Evolutionary conservation across 2,888 invertebrate species (phyloP), one percentile per base, ranked within the genome.

Genomic region (Digitonthophagus gazella): DNA sequence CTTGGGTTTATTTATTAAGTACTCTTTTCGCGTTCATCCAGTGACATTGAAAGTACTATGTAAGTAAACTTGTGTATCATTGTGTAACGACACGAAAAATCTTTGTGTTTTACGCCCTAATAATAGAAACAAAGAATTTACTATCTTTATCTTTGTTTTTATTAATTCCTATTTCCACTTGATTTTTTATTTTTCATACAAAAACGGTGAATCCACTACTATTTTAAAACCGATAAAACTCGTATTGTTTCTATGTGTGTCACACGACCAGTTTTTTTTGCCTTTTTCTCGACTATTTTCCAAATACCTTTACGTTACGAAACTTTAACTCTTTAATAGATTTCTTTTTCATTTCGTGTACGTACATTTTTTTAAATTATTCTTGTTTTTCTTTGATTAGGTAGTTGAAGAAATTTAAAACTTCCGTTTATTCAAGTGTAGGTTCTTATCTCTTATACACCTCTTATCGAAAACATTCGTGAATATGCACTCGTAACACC

Each of bases 31-130:
- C 68, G 68, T 72, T 71, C 64, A 72, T 66, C n/a, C 70, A 72
- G 75, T 79, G 80, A 79, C 80, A 80, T 79, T 79, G 79, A 79
- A 78, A 78, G 74, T 74, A n/a, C n/a, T n/a, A n/a, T n/a, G n/a
- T n/a, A n/a, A n/a, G n/a, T n/a, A n/a, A n/a, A n/a, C n/a, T n/a
- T n/a, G n/a, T n/a, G n/a, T n/a, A n/a, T n/a, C n/a, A n/a, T n/a
- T n/a, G n/a, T n/a, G n/a, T n/a, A n/a, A n/a, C n/a, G n/a, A n/a
- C n/a, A n/a, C n/a, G n/a, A n/a, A n/a, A n/a, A n/a, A n/a, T n/a
- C n/a, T n/a, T n/a, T n/a, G n/a, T n/a, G n/a, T n/a, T n/a, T n/a
- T n/a, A n/a, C n/a, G n/a, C n/a, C n/a, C n/a, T n/a, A n/a, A n/a
- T 44, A 3, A 44, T 44, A 44, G 3, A 44, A 44, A 44, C 28